These are phyloP conservation scores for Hyalella azteca DNA, from an alignment of 2,888 invertebrate genomes.

Conservation along the genomic window DNA sequence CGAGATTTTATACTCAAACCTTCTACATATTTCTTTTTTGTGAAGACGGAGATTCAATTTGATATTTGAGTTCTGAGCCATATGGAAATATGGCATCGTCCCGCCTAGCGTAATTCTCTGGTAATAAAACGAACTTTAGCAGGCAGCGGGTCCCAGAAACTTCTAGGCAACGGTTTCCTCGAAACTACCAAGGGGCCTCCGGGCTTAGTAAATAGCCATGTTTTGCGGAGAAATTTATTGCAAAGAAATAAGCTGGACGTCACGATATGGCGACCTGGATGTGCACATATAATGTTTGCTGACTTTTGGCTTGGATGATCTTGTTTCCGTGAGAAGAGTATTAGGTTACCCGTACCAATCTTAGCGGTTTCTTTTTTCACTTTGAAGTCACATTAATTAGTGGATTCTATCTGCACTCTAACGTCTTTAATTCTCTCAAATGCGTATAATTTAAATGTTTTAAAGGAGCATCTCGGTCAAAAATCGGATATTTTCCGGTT, in stretches of 20 bases:
- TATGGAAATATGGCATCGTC: not conserved
- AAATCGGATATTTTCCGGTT: too few species aligned
- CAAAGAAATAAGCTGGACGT: not conserved
- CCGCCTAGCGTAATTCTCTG: slow-evolving; percentile 1
- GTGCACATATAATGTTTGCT: slow-evolving; percentile 1
- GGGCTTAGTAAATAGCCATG: slow-evolving; percentile 7
- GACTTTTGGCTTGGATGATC: not conserved
- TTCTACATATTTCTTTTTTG: not conserved
- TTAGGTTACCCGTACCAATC: too few species aligned
- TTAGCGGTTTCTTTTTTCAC: too few species aligned
- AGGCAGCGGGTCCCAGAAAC: not conserved
- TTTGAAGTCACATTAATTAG: too few species aligned
- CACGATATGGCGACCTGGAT: not conserved
- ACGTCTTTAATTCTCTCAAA: too few species aligned
- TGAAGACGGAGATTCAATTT: slow-evolving; percentile 2
- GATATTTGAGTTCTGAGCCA: slow-evolving; percentile 19
- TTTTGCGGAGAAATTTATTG: not conserved
- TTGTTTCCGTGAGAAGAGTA: not conserved
- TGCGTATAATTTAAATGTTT: too few species aligned
- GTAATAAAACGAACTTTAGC: slow-evolving; percentile 21
- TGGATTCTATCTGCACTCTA: too few species aligned
- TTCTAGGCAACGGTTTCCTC: not conserved
- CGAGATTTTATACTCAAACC: not conserved
- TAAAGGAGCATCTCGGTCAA: too few species aligned
- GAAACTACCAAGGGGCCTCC: slow-evolving; percentile 2